A percentile compares a stretch with the other conserved stretches of the same genome.
phyloP scores from a whole-genome alignment of 2,888 invertebrate species.

The Limnephilus rhombicus region DNA sequence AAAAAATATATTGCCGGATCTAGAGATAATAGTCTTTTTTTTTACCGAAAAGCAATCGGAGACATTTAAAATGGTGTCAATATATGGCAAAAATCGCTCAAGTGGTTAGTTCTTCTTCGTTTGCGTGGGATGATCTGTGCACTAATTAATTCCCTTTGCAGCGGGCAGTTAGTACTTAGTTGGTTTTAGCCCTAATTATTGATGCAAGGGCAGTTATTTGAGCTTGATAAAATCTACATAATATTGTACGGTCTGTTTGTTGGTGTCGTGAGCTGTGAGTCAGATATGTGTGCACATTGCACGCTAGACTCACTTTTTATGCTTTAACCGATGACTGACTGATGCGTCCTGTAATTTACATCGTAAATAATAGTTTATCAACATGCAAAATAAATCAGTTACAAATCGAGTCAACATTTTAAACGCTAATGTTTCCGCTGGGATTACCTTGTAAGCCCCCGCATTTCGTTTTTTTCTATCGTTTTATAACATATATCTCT shows the following conservation, averaged over 20 bases:
- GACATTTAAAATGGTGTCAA: no score
- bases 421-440: neutral
- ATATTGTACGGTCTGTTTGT: neutral
- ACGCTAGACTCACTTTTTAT: neutral
- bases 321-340: neutral
- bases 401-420: neutral
- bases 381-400: neutral
- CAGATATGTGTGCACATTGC: neutral
- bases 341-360: neutral
- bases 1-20: no score
- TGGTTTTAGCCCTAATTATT: neutral
- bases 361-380: neutral
- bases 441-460: neutral
- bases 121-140: neutral
- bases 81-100: no score
- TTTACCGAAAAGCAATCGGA: no score
- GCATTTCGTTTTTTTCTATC: no score
- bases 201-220: neutral
- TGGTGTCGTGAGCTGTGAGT: neutral
- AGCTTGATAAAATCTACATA: neutral
- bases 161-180: neutral
- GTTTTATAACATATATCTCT: no score
- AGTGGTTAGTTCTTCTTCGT: neutral
- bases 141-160: neutral
- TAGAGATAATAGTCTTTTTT: no score